A percentile compares a stretch with the other conserved stretches of the same genome.
Conservation (phyloP, 2,888 invertebrate genomes). For the Polymixis flavicincta region DNA sequence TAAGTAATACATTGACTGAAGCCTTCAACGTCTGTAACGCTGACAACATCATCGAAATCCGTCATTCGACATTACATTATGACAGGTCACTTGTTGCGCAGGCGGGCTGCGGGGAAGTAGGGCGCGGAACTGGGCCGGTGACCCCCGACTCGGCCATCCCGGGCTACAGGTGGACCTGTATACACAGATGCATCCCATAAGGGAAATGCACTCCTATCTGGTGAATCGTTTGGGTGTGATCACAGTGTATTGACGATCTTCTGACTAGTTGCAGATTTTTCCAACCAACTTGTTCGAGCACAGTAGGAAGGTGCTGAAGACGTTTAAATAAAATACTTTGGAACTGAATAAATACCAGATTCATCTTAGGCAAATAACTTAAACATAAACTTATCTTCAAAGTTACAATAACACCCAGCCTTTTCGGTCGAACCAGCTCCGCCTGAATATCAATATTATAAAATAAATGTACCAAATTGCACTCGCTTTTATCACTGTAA, state of each 20-base stretch:
- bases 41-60: constrained; percentile 45
- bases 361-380: constrained; percentile 10
- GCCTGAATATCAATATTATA: background rate
- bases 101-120: constrained; percentile 68
- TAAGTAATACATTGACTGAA: constrained; percentile 15
- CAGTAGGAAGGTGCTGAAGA: background rate
- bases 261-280: background rate
- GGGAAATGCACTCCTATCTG: constrained; percentile 47
- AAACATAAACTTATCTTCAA: constrained; percentile 16
- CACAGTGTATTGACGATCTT: constrained; percentile 15
- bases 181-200: constrained; percentile 59
- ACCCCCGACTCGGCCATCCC: constrained; percentile 72
- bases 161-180: constrained; percentile 66
- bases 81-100: constrained; percentile 78
- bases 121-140: constrained; percentile 77
- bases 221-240: constrained; percentile 34
- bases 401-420: constrained; percentile 1
- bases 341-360: constrained; percentile 1
- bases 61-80: constrained; percentile 60
- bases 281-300: background rate
- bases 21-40: constrained; percentile 2
- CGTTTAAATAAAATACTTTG: background rate
- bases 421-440: background rate
- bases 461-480: constrained; percentile 12
- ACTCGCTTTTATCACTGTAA: constrained; percentile 21